Conservation (phyloP, 1,140 invertebrate species). For the Drosophila watanabei region DNA sequence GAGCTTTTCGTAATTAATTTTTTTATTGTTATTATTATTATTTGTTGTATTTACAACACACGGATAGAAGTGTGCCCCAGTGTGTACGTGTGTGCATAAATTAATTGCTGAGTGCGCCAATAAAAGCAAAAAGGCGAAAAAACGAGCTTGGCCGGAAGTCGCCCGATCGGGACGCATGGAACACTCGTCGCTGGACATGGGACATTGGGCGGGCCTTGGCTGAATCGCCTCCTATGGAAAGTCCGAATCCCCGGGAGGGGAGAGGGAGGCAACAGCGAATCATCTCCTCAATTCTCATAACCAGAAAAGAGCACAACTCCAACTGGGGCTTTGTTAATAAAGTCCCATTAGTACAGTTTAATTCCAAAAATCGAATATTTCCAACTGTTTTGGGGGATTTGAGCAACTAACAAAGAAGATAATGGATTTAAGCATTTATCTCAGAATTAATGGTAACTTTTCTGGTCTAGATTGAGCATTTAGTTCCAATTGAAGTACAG, state of each 20-base stretch:
- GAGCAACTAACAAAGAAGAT: background rate
- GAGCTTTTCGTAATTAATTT: conserved; percentile 76
- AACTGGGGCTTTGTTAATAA: conserved; percentile 2
- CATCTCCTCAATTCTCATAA: conserved; percentile 24
- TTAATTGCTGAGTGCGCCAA: conserved; percentile 64
- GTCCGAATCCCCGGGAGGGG: conserved; percentile 16
- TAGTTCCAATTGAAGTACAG: background rate
- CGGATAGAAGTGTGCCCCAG: conserved; percentile 28
- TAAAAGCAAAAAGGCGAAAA: conserved; percentile 75
- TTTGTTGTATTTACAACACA: conserved; percentile 62
- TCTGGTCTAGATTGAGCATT: background rate
- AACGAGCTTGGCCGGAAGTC: conserved; percentile 76
- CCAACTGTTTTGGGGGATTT: background rate
- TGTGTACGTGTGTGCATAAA: conserved; percentile 23
- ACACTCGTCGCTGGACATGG: conserved; percentile 30
- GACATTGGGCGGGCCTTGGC: conserved; percentile 67
- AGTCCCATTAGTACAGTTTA: background rate
- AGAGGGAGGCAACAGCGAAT: conserved; percentile 5
- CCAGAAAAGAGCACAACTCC: conserved; percentile 8
- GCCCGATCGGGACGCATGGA: conserved; percentile 42
- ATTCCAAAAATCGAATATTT: background rate
- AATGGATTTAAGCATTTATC: background rate
- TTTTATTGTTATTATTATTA: conserved; percentile 59
- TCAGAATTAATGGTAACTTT: background rate
- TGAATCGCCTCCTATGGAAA: conserved; percentile 37